Conservation (phyloP, 2,888 invertebrate species). For the Heliconius cydno region DNA sequence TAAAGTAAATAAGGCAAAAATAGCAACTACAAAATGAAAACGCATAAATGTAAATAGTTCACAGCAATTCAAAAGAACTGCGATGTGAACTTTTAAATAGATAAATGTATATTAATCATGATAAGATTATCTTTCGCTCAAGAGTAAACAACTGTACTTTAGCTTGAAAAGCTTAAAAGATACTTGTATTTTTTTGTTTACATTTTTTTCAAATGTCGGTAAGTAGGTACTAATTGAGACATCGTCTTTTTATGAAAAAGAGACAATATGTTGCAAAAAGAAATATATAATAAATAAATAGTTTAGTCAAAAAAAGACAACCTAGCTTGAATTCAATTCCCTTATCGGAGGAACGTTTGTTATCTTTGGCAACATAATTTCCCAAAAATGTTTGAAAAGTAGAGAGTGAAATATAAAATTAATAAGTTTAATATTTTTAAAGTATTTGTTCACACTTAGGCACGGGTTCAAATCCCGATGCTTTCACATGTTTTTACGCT, state of each 20-base stretch:
- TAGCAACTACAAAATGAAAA: neutral
- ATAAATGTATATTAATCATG: conserved; percentile 16
- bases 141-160: neutral
- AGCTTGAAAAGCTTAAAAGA: neutral
- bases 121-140: conserved; percentile 10
- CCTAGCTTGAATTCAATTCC: no score
- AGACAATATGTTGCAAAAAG: no score
- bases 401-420: neutral
- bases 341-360: neutral
- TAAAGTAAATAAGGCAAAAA: no score
- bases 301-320: no score
- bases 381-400: neutral
- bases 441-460: neutral
- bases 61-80: conserved; percentile 1
- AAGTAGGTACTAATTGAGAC: neutral
- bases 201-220: neutral
- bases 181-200: neutral
- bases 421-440: neutral
- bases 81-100: neutral
- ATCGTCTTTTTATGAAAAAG: no score
- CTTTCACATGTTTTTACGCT: no score
- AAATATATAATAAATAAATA: no score
- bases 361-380: neutral
- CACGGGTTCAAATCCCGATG: no score
- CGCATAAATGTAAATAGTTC: neutral